Percentiles rank a stretch among this genome's conserved stretches.
These are phyloP conservation scores for Neoaliturus tenellus DNA, from an alignment of 2,888 invertebrate species.

Conservation along the genomic window DNA sequence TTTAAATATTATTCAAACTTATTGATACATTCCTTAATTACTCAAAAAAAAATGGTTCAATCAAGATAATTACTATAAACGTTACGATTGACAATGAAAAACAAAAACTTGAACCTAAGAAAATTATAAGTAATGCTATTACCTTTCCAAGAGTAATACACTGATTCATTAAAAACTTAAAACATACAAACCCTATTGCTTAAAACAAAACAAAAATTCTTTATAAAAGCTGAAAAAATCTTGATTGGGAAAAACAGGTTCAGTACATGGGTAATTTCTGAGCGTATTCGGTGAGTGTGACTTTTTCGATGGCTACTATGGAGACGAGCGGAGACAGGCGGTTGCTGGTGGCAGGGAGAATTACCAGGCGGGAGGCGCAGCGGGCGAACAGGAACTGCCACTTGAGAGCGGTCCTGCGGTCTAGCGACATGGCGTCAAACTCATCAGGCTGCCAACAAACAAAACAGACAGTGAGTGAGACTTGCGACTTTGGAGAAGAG, in stretches of 20 bases:
- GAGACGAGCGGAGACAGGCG: constrained; percentile 70
- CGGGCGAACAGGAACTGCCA: constrained; percentile 81
- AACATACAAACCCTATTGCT: too few relatives aligned
- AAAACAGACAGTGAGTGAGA: constrained; percentile 67
- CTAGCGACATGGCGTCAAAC: constrained; percentile 74
- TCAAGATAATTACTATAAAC: too few relatives aligned
- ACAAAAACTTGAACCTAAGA: too few relatives aligned
- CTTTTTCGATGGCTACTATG: constrained; percentile 70
- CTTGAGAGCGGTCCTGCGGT: constrained; percentile 76
- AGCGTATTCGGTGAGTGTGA: constrained; percentile 70
- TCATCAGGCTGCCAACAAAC: constrained; percentile 73
- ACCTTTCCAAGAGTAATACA: too few relatives aligned
- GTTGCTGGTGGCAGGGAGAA: constrained; percentile 68
- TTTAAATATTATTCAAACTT: too few relatives aligned
- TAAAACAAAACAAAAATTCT: too few relatives aligned
- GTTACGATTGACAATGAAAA: too few relatives aligned
- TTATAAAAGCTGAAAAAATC: too few relatives aligned
- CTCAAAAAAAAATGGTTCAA: too few relatives aligned
- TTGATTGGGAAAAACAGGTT: constrained; percentile 58
- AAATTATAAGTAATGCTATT: too few relatives aligned
- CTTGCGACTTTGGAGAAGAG: constrained; percentile 71
- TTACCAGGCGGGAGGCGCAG: constrained; percentile 76
- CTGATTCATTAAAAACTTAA: too few relatives aligned
- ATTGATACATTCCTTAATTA: too few relatives aligned
- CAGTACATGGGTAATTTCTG: constrained; percentile 71